Base-by-base conservation (phyloP, 2,888 invertebrate genomes). In the Acleris holmiana region DNA sequence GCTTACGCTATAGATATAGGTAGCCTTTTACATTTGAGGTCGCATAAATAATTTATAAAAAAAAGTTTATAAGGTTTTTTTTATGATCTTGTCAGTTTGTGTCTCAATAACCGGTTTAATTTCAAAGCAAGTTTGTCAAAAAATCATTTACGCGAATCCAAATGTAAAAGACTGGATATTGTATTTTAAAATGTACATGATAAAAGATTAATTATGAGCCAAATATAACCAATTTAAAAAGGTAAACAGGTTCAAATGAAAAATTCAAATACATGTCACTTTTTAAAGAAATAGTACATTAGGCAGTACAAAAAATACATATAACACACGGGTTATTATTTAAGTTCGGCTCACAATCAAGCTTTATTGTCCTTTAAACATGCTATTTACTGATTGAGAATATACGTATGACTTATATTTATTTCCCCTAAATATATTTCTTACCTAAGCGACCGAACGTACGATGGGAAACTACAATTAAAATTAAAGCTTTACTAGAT, bases 401-500 rank as follows among this genome's bases (percentile, higher is more conserved):
- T 44, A 55, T 19, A 48, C 23, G 18, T 17, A 47, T 29, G 41
- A 48, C 64, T 50, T 55, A 57, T 1, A n/a, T 18, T 60, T 49
- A 18, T 8, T 19, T 25, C 7, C 25, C 54, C 7, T 29, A 6
- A 48, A 15, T 49, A 48, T 10, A 46, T 17, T 46, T 60, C 50
- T n/a, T 29, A 57, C 21, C n/a, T 57, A 47, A 59, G 17, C 59
- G 41, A 60, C 55, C 64, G 8, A 29, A 29, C 29, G 19, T 55
- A 65, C 65, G 65, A 65, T 65, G 65, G 65, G 65, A 60, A 50
- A 55, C 65, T 65, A 29, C 29, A 8, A 2, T 29, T 29, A 65
- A 49, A 7, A 46, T 65, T 65, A 65, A 65, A 65, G 65, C 65
- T 65, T 49, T 23, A 60, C 55, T 60, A 65, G 48, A 65, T 65